These are phyloP conservation scores for Cephus runcator DNA, from an alignment of 2,888 invertebrate genomes.

Conservation along the genomic window DNA sequence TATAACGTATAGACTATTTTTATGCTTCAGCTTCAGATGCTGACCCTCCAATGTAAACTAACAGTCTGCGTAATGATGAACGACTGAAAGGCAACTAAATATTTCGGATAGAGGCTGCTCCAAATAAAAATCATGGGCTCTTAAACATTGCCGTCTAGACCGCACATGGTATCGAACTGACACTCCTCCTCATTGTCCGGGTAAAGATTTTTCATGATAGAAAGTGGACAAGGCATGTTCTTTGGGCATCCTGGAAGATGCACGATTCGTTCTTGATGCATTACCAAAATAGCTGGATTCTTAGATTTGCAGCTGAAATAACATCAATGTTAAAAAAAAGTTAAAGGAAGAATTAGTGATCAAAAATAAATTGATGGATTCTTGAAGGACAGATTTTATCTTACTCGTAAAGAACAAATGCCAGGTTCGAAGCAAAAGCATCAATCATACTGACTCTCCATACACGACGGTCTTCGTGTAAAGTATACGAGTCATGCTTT, in stretches of 20 bases:
- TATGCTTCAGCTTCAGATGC: not conserved
- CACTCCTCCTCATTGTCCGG: conserved; percentile 74
- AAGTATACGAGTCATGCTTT: conserved; percentile 68
- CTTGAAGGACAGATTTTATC: conserved; percentile 31
- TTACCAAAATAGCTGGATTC: conserved; percentile 68
- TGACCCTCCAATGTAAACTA: not conserved
- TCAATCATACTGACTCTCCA: conserved; percentile 74
- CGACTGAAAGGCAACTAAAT: not conserved
- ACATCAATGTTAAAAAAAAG: conserved; percentile 12
- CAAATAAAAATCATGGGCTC: not conserved
- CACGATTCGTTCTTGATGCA: conserved; percentile 81
- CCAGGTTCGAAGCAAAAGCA: conserved; percentile 83
- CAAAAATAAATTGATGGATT: not conserved
- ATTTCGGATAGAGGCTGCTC: not conserved
- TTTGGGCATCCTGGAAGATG: conserved; percentile 76
- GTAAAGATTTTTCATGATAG: conserved; percentile 70
- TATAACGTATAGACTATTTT: not conserved
- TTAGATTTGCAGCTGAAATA: conserved; percentile 68
- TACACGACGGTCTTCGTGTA: conserved; percentile 64
- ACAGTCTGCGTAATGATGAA: not conserved
- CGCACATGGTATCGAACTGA: conserved; percentile 76
- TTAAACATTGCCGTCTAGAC: conserved; percentile 30
- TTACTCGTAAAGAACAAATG: conserved; percentile 79
- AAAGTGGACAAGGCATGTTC: conserved; percentile 72
- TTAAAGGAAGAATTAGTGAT: conserved; percentile 3